Evolutionary conservation across 2,113 vertebrate species (phyloP), one percentile per base, ranked within the genome.

Genomic region (Lanius ludovicianus): DNA sequence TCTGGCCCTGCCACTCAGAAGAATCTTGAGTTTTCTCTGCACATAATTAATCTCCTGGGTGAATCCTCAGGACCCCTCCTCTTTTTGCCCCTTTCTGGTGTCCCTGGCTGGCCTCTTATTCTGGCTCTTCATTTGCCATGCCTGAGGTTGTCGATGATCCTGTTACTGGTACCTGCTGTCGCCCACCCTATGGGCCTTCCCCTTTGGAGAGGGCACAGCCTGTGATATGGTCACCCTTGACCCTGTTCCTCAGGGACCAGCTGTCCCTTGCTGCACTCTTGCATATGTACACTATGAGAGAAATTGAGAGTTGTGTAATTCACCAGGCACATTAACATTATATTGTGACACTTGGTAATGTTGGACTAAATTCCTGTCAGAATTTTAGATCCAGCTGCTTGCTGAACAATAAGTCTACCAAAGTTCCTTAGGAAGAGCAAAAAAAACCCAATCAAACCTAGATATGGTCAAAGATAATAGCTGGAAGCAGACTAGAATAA

Each of bases 1-100:
- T 71, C 44, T 44, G 41, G 16, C 46, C 33, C 10, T 76, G 30
- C 2, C 24, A 79, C 39, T 24, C 7, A 8, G 20, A 70, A 78
- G 19, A 20, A 41, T 5, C 18, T 78, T 41, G 37, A 10, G 8
- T 71, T 37, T 82, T 37, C 28, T 70, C 35, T 57, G 6, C 31
- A 37, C 4, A 30, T 23, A 52, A 25, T 4, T n/a, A 7, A 31
- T 57, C 13, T 92, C 7, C 3, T 35, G n/a, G 6, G 22, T 27
- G n/a, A 9, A 27, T 4, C 8, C 14, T 75, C 17, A 46, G 11
- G 0, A 2, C 0, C 2, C 1, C 8, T 33, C 4, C 2, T 80
- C 4, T 4, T 68, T 87, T 79, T 52, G 4, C 3, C 6, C 9
- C 12, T 49, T 2, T 2, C 30, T 68, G 8, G 18, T 55, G 22